Evolutionary conservation across 1,140 invertebrate genomes (phyloP), one percentile per base, ranked within the genome.

Genomic region (Zophobas atratus): DNA sequence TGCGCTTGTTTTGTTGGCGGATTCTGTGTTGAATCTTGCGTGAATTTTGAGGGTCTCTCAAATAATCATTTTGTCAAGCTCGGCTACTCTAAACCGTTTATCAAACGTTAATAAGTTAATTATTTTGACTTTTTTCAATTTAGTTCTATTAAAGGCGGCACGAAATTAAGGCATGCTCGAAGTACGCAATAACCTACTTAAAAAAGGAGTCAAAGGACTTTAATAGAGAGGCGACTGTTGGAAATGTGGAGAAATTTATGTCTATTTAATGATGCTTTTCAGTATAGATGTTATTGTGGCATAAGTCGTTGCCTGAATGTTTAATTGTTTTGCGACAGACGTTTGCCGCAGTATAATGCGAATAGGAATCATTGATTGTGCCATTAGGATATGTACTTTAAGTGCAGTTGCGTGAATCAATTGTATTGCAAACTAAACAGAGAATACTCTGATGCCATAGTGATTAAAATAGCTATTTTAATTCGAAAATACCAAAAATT

Each of bases 121-220:
- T 43, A 67, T 67, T 67, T 67, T 67, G 60, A 67, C 60, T 67
- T 67, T 67, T 67, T 67, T 67, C 60, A 67, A 67, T 67, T 67
- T 67, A 67, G 60, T 41, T 67, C 39, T 67, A 67, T 67, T 67
- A 67, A 43, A 5, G 38, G 32, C 20, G 60, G 60, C 60, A 43
- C 60, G 60, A 39, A 33, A 67, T 46, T 67, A 67, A 67, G 49
- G n/a, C 4, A 60, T 39, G 56, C 6, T 2, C 56, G 56, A 60
- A 67, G 43, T 67, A 39, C 60, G 60, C 60, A 67, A 67, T 67
- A 67, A 43, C 60, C 60, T 67, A 67, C 39, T 67, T 67, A 57
- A 35, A 53, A 60, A 60, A 60, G 33, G 39, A 67, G 60, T 2
- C 38, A 67, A 41, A 43, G 39, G 39, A 67, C 38, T 67, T 32